Evolutionary conservation across 2,888 invertebrate genomes (phyloP).

Genomic region (Labia minor): DNA sequence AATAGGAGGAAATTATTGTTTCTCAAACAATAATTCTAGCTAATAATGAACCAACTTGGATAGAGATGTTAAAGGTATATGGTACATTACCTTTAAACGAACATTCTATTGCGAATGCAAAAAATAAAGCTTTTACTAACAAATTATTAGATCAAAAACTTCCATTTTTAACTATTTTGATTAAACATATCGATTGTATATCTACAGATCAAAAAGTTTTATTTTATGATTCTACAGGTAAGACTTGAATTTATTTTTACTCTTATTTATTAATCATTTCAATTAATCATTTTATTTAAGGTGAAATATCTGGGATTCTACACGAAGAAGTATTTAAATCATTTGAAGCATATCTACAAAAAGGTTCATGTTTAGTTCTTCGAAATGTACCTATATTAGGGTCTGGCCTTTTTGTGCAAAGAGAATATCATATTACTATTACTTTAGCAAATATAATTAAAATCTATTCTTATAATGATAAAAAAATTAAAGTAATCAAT

Average conservation of each 20-base stretch:
- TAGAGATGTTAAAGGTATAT: not conserved
- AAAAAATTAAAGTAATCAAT: not conserved
- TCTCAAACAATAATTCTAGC: not conserved
- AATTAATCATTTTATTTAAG: not conserved
- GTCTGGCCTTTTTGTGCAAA: not conserved
- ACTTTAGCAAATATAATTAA: not conserved
- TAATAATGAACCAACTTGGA: not conserved
- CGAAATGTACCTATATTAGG: not conserved
- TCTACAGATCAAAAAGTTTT: not conserved
- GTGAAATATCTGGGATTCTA: not conserved
- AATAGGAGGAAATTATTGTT: not conserved
- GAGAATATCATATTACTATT: slow-evolving; percentile 13
- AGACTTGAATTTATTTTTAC: not conserved
- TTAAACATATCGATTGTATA: not conserved
- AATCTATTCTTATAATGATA: not conserved
- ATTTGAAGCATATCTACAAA: not conserved
- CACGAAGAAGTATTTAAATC: not conserved
- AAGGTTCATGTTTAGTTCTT: slow-evolving; percentile 5
- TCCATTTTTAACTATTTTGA: not conserved
- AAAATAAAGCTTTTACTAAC: not conserved
- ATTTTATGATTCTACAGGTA: not conserved
- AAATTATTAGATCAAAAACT: not conserved
- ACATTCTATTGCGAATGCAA: not conserved
- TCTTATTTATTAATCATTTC: not conserved
- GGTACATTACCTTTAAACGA: not conserved